These are phyloP conservation scores for Scotopteryx bipunctaria DNA, from an alignment of 2,888 invertebrate genomes.

Conservation along the genomic window DNA sequence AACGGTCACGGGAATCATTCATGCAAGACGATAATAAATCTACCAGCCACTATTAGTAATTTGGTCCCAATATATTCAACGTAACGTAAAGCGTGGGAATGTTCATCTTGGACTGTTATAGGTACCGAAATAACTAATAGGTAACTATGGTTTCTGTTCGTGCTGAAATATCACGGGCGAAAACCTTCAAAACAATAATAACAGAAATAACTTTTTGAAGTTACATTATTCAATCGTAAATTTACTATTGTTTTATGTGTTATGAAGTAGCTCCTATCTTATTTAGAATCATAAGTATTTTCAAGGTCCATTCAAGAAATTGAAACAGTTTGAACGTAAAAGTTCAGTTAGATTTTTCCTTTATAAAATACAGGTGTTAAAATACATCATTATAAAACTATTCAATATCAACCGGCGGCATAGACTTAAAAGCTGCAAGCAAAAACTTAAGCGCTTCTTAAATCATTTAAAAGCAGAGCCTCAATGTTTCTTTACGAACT, in stretches of 20 bases:
- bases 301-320: too few species aligned
- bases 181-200: neutral
- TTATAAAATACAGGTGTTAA: too few species aligned
- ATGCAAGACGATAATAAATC: conserved; percentile 56
- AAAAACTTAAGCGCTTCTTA: conserved; percentile 14
- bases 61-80: conserved; percentile 54
- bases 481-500: conserved; percentile 35
- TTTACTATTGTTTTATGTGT: too few species aligned
- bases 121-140: neutral
- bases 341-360: too few species aligned
- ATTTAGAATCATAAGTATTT: too few species aligned
- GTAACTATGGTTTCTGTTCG: neutral
- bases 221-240: too few species aligned
- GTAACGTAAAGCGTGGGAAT: conserved; percentile 41
- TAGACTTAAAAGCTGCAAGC: conserved; percentile 18
- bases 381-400: too few species aligned
- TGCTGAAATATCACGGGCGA: neutral
- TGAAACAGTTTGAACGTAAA: too few species aligned
- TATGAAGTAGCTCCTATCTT: too few species aligned
- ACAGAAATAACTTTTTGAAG: too few species aligned
- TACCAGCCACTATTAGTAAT: conserved; percentile 49
- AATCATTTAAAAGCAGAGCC: conserved; percentile 28
- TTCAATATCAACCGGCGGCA: too few species aligned
- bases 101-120: conserved; percentile 4
- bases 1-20: conserved; percentile 45